Conservation (phyloP, 92 coral and sea anemone genomes). For the Hydrozoanthus gracilis region DNA sequence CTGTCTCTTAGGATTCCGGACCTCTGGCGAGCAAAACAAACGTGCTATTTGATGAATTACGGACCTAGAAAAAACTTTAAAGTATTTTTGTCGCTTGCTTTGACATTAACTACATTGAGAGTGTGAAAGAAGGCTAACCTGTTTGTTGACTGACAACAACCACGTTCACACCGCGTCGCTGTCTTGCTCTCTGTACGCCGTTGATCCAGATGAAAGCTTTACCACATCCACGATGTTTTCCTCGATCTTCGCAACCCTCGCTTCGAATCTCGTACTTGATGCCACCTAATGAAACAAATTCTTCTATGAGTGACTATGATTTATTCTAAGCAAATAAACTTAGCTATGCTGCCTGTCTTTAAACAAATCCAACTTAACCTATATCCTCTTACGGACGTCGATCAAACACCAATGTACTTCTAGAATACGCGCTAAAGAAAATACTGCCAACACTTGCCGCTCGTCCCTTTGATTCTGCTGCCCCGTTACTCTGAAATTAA, state of each 20-base stretch:
- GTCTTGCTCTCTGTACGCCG: constrained; percentile 22
- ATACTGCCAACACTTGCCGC: background rate
- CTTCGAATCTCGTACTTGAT: constrained; percentile 44
- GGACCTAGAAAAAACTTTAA: too few species aligned
- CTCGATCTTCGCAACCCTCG: constrained; percentile 36
- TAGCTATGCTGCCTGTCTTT: background rate
- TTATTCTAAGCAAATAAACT: background rate
- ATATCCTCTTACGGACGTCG: too few species aligned
- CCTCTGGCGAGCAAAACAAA: too few species aligned
- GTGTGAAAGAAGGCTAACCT: background rate
- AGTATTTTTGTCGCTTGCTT: too few species aligned
- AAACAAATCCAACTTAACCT: background rate
- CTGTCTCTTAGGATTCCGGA: too few species aligned
- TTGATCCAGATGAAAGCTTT: constrained; percentile 37
- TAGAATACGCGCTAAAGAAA: too few species aligned
- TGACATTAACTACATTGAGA: too few species aligned
- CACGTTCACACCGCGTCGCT: constrained; percentile 33
- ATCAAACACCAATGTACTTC: too few species aligned
- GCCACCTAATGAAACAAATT: constrained; percentile 5
- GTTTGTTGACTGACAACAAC: constrained; percentile 43
- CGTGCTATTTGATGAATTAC: too few species aligned
- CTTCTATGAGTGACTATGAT: background rate
- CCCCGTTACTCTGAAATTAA: too few species aligned
- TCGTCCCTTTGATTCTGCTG: too few species aligned
- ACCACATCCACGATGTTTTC: constrained; percentile 37